Percentiles rank a stretch among this genome's conserved stretches.
Conservation (phyloP, 2,797 vertebrate genomes). For the Helostoma temminkii region DNA sequence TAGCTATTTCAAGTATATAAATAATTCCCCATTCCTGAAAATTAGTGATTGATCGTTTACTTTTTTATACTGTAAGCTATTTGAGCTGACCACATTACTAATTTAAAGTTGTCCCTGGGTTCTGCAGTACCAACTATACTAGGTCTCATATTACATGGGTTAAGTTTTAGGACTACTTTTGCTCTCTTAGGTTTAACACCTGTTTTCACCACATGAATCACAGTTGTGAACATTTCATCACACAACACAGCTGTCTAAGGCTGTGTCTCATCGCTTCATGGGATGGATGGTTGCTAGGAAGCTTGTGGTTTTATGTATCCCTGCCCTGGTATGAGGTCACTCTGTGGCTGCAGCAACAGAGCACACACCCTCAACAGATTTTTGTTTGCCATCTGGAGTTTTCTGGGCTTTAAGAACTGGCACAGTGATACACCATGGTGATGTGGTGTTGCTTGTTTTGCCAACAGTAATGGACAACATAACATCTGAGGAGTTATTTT, state of each 20-base stretch:
- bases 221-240: not conserved
- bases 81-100: not conserved
- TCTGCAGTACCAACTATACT: too few species aligned
- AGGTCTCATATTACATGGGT: not conserved
- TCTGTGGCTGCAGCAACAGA: constrained; percentile 56
- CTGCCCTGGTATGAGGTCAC: constrained; percentile 65
- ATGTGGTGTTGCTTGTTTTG: constrained; percentile 35
- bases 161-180: not conserved
- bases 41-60: too few species aligned
- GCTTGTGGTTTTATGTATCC: constrained; percentile 46
- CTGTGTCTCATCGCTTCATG: constrained; percentile 26
- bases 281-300: constrained; percentile 44
- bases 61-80: not conserved
- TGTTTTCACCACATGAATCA: constrained; percentile 36
- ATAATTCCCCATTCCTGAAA: not conserved
- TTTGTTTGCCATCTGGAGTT: constrained; percentile 67
- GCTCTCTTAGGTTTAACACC: constrained; percentile 16
- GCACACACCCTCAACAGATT: constrained; percentile 61
- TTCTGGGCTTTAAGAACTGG: constrained; percentile 38
- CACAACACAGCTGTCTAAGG: constrained; percentile 14
- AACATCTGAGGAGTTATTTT: constrained; percentile 47
- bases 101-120: not conserved
- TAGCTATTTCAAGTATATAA: too few species aligned
- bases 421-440: constrained; percentile 32
- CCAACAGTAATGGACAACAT: constrained; percentile 28